Evolutionary conservation across 2,888 invertebrate species (phyloP), one percentile per base, ranked within the genome.

Genomic region (Pheosia gnoma): DNA sequence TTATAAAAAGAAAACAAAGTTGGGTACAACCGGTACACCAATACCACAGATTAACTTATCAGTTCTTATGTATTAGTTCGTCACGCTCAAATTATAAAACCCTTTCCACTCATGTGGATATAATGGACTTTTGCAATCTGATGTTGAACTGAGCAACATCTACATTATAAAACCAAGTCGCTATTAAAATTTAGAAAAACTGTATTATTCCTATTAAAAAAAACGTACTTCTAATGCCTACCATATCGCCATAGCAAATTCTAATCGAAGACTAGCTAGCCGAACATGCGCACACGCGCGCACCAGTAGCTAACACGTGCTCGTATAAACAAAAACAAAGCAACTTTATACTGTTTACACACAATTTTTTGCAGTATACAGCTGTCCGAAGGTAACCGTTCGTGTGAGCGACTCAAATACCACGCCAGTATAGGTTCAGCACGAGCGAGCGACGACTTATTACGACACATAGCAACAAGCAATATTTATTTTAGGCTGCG

Each of bases 391-490:
- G 62, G 25, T 25, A 25, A 25, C 70, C 52, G 63, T 68, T 36
- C 57, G 71, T 66, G 49, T 71, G 52, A 25, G 3, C 38, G n/a
- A 57, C 38, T 0, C 59, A 47, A 62, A 63, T 73, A 63, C 61
- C 58, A 65, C 65, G 59, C 65, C 59, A 65, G 78, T 73, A 68
- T 75, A 70, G 77, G 74, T 70, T 71, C 74, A 66, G 67, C 68
- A 75, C 71, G 63, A 69, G 59, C 66, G 63, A 69, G 58, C 66
- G 60, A 65, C 67, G 62, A 49, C 67, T 68, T 61, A 69, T 72
- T 74, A 67, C 66, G 41, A 68, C 70, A 71, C 67, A 67, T 71
- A 75, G 79, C 63, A 78, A 78, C 79, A 56, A 63, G 63, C 70
- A 67, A 66, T 72, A 66, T 76, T 58, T 78, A 73, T 78, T 68